Percentiles rank a stretch among this genome's conserved stretches.
Conservation (phyloP, 2,888 invertebrate genomes). For the Cataglyphis livida region DNA sequence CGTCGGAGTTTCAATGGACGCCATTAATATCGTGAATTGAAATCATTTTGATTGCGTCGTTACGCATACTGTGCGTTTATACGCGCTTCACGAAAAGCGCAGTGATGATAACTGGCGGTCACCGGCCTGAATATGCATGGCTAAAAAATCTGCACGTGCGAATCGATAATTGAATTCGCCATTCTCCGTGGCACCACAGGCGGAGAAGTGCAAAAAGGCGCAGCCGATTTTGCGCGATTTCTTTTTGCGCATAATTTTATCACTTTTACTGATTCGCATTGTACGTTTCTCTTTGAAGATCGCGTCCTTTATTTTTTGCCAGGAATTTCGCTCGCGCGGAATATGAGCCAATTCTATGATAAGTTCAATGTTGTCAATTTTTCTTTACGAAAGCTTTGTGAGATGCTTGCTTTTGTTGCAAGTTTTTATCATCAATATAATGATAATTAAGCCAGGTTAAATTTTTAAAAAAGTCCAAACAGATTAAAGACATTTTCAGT, state of each 20-base stretch:
- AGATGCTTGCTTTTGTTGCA: neutral
- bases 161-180: constrained; percentile 64
- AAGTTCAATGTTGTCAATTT: neutral
- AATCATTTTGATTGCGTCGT: constrained; percentile 60
- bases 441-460: neutral
- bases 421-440: neutral
- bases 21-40: constrained; percentile 60
- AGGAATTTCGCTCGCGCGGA: neutral
- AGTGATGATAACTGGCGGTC: constrained; percentile 56
- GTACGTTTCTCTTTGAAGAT: constrained; percentile 14
- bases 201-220: constrained; percentile 38
- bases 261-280: constrained; percentile 25
- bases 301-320: neutral
- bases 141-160: constrained; percentile 61
- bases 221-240: constrained; percentile 43
- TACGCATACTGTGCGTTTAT: constrained; percentile 50
- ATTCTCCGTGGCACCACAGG: constrained; percentile 52
- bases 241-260: constrained; percentile 42
- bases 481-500: neutral
- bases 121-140: constrained; percentile 65
- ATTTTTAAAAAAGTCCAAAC: neutral
- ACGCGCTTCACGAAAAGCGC: constrained; percentile 48
- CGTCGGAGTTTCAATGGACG: constrained; percentile 49
- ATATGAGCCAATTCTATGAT: neutral
- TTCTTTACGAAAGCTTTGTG: neutral